Evolutionary conservation across 2,113 vertebrate genomes (phyloP).

Genomic region (Spea multiplicata): DNA sequence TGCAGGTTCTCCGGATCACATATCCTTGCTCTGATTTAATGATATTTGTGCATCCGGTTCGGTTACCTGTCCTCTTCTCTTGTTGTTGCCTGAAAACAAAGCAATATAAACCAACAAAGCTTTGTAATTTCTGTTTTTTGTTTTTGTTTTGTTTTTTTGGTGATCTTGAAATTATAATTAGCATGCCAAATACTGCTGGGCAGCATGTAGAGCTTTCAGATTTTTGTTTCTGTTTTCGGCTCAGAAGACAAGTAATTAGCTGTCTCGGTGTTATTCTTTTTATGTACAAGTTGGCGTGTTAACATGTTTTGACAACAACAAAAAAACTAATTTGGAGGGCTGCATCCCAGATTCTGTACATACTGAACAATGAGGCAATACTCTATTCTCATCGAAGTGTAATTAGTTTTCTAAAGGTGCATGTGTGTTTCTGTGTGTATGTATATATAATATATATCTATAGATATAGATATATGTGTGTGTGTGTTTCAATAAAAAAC

Average conservation of each 20-base stretch:
- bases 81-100: background rate
- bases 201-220: slow-evolving; percentile 21
- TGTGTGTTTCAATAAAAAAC: too few relatives aligned
- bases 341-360: slow-evolving; percentile 9
- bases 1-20: too few relatives aligned
- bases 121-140: background rate
- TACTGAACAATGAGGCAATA: background rate
- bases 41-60: too few relatives aligned
- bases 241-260: slow-evolving; percentile 34
- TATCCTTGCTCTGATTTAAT: too few relatives aligned
- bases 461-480: too few relatives aligned
- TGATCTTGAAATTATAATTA: slow-evolving; percentile 17
- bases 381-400: background rate
- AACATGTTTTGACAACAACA: slow-evolving; percentile 41
- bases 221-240: slow-evolving; percentile 31
- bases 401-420: background rate
- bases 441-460: too few relatives aligned
- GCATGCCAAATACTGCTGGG: slow-evolving; percentile 19
- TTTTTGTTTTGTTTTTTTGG: background rate
- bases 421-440: too few relatives aligned
- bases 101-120: background rate
- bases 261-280: slow-evolving; percentile 22
- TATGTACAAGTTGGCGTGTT: slow-evolving; percentile 30
- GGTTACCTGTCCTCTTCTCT: background rate
- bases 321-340: background rate